A percentile compares a stretch with the other conserved stretches of the same genome.
Evolutionary conservation across 2,888 invertebrate species (phyloP).

Genomic region (Erebia epiphron): DNA sequence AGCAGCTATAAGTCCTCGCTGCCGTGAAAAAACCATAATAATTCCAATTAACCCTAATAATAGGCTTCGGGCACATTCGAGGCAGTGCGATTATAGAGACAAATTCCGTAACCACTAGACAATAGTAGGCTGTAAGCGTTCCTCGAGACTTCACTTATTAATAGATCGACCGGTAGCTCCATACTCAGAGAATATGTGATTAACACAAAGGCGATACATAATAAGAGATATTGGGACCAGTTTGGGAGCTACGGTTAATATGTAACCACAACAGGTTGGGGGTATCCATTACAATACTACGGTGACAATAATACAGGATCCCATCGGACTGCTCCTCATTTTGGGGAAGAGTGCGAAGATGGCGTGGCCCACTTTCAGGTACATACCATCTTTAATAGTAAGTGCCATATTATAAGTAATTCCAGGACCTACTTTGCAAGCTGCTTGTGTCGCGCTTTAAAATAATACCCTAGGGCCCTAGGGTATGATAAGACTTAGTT

Average conservation of each 20-base stretch:
- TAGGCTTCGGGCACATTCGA: constrained; percentile 68
- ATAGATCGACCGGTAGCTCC: constrained; percentile 81
- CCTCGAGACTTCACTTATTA: constrained; percentile 73
- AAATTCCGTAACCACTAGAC: constrained; percentile 79
- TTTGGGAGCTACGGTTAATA: constrained; percentile 69
- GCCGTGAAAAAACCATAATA: constrained; percentile 76
- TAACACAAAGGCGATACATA: constrained; percentile 80
- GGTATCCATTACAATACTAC: constrained; percentile 66
- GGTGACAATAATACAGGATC: constrained; percentile 26
- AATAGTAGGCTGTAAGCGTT: constrained; percentile 78
- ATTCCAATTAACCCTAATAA: constrained; percentile 83
- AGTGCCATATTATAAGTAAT: no score
- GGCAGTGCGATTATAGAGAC: constrained; percentile 80
- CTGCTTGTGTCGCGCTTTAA: no score
- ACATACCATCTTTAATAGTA: no score
- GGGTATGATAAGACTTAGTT: no score
- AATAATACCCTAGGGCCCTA: no score
- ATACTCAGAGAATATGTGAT: constrained; percentile 80
- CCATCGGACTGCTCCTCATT: background rate
- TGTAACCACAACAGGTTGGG: constrained; percentile 69
- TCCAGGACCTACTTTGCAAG: no score
- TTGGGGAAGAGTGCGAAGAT: background rate
- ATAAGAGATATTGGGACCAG: constrained; percentile 80
- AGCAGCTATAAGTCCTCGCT: constrained; percentile 70
- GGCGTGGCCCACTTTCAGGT: no score